A percentile compares a stretch with the other conserved stretches of the same genome.
These are phyloP conservation scores for Ophiothrix spiculata DNA, from an alignment of 35 echinoderm and acorn worm genomes.

Conservation along the genomic window DNA sequence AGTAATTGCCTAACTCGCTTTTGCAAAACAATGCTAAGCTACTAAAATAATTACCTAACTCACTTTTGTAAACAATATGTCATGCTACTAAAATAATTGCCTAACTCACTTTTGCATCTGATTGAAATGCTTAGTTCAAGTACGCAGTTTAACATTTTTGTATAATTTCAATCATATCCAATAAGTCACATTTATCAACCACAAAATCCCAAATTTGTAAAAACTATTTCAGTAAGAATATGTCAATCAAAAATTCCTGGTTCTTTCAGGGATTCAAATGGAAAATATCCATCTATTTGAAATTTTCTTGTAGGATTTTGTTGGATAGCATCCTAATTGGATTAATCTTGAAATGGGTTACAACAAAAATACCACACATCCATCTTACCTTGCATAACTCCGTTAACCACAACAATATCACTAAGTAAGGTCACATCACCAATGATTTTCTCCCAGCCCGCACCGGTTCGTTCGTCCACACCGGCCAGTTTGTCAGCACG, in stretches of 20 bases:
- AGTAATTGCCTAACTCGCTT: too few relatives aligned
- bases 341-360: not conserved
- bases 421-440: conserved; percentile 35
- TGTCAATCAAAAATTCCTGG: not conserved
- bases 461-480: conserved; percentile 38
- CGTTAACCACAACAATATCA: conserved; percentile 50
- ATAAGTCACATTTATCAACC: not conserved
- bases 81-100: too few relatives aligned
- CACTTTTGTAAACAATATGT: too few relatives aligned
- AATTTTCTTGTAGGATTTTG: not conserved
- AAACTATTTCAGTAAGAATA: not conserved
- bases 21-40: too few relatives aligned
- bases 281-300: not conserved
- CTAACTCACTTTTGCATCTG: too few relatives aligned
- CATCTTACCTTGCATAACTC: conserved; percentile 14
- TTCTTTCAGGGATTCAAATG: not conserved
- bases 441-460: conserved; percentile 20
- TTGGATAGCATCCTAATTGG: not conserved
- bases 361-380: not conserved
- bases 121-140: too few relatives aligned
- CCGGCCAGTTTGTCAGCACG: too few relatives aligned
- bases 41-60: too few relatives aligned
- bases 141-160: not conserved
- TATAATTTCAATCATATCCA: not conserved
- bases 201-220: not conserved